Base-by-base conservation (phyloP, 2,888 invertebrate species). In the Nomada goodeniana region DNA sequence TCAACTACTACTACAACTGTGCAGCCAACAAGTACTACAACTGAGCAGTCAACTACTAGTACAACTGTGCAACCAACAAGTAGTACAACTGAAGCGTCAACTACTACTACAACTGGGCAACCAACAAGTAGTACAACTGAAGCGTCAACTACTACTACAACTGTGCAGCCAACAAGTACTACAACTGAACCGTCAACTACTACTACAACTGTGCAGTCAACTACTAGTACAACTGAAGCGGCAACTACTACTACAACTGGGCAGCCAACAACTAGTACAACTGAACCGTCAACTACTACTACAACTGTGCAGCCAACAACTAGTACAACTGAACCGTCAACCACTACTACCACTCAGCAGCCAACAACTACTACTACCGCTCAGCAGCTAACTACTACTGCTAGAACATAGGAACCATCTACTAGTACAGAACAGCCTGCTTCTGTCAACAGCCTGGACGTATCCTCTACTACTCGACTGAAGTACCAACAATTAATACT, bases 221-320 rank as follows among this genome's bases (percentile, higher is more conserved):
- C 7, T 0, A 13, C 42, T 2, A 7, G 20, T 1, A 7, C 1
- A 0, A 61, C 42, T 3, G 20, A 7, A 15, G 11, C 1, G 80
- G 67, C 42, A 65, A 83, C 0, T 70, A 86, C 20, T 11, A 13
- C 3, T 1, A 42, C 20, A 0, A 20, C 20, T 0, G 2, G 13
- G 15, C 18, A 15, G 7, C 0, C 64, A 1, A 2, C 0, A 3
- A 15, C 53, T 15, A 20, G 53, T 9, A n/a, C 53, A 18, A 5
- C 53, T 53, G 20, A 53, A n/a, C 2, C n/a, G 4, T 1, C n/a
- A 18, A 0, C 1, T 13, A 29, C 0, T 3, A 11, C 2, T 7
- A 77, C 82, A 0, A 36, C 67, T 2, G 29, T 65, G 0, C 89
- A 89, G 64, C 69, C 84, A 1, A 26, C 2, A 0, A 4, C 50